Evolutionary conservation across 2,888 invertebrate genomes (phyloP).

Genomic region (Limnephilus rhombicus): DNA sequence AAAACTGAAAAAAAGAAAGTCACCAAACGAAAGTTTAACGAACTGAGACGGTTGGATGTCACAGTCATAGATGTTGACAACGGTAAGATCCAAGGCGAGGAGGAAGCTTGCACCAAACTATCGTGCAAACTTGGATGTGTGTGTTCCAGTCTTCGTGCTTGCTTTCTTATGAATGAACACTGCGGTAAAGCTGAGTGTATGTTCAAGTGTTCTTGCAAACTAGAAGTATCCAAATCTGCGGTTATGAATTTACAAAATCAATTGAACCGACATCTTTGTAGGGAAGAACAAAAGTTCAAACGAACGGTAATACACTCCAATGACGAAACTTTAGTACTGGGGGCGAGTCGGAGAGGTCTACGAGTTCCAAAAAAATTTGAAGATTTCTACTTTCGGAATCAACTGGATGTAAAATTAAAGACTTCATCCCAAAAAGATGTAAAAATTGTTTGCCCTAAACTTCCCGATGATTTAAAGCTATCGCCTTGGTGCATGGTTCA

Average conservation of each 20-base stretch:
- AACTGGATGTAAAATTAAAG: slow-evolving; percentile 67
- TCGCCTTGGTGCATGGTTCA: slow-evolving; percentile 84
- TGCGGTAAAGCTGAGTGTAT: slow-evolving; percentile 81
- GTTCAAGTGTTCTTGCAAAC: slow-evolving; percentile 76
- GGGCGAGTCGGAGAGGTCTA: slow-evolving; percentile 77
- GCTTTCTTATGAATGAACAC: slow-evolving; percentile 76
- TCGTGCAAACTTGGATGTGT: slow-evolving; percentile 83
- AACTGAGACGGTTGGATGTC: slow-evolving; percentile 81
- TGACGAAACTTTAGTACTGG: slow-evolving; percentile 81
- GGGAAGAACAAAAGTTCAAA: slow-evolving; percentile 85
- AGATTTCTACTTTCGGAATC: slow-evolving; percentile 70
- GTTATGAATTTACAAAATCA: slow-evolving; percentile 75
- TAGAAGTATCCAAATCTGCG: slow-evolving; percentile 68
- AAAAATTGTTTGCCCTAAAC: slow-evolving; percentile 68
- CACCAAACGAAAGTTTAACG: slow-evolving; percentile 71
- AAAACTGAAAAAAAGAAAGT: slow-evolving; percentile 60
- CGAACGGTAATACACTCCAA: slow-evolving; percentile 83
- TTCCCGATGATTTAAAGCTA: slow-evolving; percentile 72
- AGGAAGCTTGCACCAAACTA: slow-evolving; percentile 74
- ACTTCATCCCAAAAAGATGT: slow-evolving; percentile 67
- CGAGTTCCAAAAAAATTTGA: slow-evolving; percentile 81
- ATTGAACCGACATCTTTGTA: slow-evolving; percentile 79
- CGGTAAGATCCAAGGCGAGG: slow-evolving; percentile 66
- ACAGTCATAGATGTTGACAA: slow-evolving; percentile 79
- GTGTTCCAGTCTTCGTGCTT: slow-evolving; percentile 79